Percentiles rank a stretch among this genome's conserved stretches.
phyloP scores from a whole-genome alignment of 2,888 invertebrate species.

The Synergus laeviventris region DNA sequence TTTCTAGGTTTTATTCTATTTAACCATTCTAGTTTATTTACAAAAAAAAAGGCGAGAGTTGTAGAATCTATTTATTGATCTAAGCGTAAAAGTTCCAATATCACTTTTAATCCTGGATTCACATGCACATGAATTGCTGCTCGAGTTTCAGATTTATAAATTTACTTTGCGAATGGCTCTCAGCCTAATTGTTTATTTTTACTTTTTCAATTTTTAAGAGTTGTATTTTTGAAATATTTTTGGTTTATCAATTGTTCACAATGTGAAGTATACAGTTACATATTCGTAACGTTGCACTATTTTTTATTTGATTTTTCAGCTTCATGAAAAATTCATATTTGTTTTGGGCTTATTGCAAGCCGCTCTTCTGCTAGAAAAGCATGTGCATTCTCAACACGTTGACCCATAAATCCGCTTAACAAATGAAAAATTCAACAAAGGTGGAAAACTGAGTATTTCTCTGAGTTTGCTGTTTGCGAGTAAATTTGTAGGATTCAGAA shows the following conservation, averaged over 20 bases:
- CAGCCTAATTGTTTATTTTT: too few species aligned
- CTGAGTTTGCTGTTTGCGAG: background rate
- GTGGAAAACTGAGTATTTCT: constrained; percentile 4
- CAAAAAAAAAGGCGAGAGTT: background rate
- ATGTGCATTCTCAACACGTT: constrained; percentile 3
- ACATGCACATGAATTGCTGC: background rate
- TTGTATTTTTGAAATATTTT: too few species aligned
- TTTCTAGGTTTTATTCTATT: background rate
- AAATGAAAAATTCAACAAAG: constrained; percentile 15
- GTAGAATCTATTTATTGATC: background rate
- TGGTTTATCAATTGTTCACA: background rate
- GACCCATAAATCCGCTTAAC: background rate
- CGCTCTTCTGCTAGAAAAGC: background rate
- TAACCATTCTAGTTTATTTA: background rate
- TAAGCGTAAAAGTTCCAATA: background rate
- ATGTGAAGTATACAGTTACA: background rate
- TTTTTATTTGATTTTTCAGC: background rate
- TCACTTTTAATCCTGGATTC: background rate
- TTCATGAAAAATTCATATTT: constrained; percentile 2
- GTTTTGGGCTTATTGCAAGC: constrained; percentile 6
- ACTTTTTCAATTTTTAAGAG: constrained; percentile 8
- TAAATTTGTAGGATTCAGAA: constrained; percentile 15
- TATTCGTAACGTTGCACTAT: background rate
- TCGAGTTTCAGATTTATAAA: background rate
- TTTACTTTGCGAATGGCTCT: background rate